Evolutionary conservation across 2,797 vertebrate genomes (phyloP).

Genomic region (Anguilla pacifica): DNA sequence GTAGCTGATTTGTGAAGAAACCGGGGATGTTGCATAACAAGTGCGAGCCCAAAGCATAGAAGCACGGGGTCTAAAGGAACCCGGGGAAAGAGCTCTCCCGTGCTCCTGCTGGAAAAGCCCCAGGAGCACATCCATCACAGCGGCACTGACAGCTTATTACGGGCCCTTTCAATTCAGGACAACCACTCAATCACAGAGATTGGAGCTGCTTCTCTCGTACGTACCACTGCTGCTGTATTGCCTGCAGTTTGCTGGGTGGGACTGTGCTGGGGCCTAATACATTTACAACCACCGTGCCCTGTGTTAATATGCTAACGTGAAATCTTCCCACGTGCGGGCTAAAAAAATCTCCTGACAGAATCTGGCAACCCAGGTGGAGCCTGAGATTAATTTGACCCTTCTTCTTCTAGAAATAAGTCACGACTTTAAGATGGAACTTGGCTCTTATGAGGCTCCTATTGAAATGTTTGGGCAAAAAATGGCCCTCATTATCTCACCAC

Average conservation of each 20-base stretch:
- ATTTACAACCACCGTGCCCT: neutral
- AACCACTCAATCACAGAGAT: neutral
- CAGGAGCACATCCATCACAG: neutral
- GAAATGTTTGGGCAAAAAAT: neutral
- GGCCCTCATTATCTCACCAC: neutral
- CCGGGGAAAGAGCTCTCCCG: neutral
- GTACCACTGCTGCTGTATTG: neutral
- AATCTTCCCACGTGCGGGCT: neutral
- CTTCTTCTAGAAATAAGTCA: constrained; percentile 2
- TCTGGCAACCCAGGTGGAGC: neutral
- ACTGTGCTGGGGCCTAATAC: neutral
- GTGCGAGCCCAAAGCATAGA: too few species aligned
- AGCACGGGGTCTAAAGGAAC: neutral
- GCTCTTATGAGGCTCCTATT: neutral
- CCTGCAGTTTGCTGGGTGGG: neutral
- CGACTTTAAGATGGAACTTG: neutral
- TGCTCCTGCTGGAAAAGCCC: neutral
- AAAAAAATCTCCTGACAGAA: neutral
- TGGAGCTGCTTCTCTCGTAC: neutral
- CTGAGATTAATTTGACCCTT: neutral
- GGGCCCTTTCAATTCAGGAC: neutral
- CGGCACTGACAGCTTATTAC: neutral
- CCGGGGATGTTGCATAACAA: neutral
- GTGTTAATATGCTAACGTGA: neutral
- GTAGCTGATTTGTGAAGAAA: too few species aligned